Base-by-base conservation (phyloP, 2,888 invertebrate species). In the Drosophila emarginata region DNA sequence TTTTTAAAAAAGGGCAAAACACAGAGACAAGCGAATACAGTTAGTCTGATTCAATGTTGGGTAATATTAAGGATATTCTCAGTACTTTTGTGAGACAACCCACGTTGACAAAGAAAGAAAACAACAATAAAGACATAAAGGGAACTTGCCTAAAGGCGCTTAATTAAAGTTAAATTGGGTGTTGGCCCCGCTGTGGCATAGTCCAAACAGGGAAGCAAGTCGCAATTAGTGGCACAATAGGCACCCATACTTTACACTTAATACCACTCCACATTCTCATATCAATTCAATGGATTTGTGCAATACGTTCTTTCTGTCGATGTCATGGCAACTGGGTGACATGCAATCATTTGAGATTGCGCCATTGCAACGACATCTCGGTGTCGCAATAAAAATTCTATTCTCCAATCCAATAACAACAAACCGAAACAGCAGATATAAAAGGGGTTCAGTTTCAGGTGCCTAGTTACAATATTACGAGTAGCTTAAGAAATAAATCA, bases 401-500 rank as follows among this genome's bases (percentile, higher is more conserved):
- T 18, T 36, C 36, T n/a, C 7, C 12, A 54, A 9, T 12, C 6
- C 3, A 18, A 36, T 1, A 18, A 18, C 3, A 9, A 11, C 1
- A 21, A 28, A 23, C 9, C 32, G 23, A 14, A 56, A 12, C 12
- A 7, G 7, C 12, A 9, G 36, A 21, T 7, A 23, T 40, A 11
- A 26, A 61, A 7, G 18, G 54, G 9, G 26, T 18, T 64, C 65
- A 26, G 32, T 54, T 54, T 39, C 67, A 67, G 67, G 67, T 68
- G 67, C 21, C 12, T 54, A 45, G 36, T 37, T n/a, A 56, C 15
- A 40, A 62, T 75, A 70, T 83, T 62, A 63, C 18, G 18, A 12
- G 18, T 45, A 21, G 40, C 54, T 81, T 68, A 37, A 67, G 67
- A 26, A 76, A 76, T 71, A 76, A 79, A 68, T 68, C 67, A 72